These are phyloP conservation scores for Trachymyrmex septentrionalis DNA, from an alignment of 1,140 invertebrate species.

Conservation along the genomic window DNA sequence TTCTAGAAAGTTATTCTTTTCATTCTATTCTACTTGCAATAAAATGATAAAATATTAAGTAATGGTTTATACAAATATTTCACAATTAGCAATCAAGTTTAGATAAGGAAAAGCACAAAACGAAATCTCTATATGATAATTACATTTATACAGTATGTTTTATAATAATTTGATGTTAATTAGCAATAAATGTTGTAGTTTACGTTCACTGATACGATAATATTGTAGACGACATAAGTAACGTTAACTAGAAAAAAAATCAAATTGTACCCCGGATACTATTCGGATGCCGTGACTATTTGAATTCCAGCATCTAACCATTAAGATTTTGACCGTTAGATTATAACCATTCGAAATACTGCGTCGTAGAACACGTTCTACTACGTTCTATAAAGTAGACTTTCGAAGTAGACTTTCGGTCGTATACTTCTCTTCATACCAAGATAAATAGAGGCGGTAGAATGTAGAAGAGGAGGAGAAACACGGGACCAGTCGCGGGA, in stretches of 20 bases:
- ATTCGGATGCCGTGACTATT: neutral
- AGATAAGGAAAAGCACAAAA: neutral
- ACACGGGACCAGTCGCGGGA: constrained; percentile 2
- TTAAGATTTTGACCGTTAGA: constrained; percentile 32
- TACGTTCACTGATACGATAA: neutral
- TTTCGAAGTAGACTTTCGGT: neutral
- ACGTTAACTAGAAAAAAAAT: neutral
- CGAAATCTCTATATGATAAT: neutral
- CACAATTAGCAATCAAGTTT: neutral
- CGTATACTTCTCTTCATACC: constrained; percentile 57
- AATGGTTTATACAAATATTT: neutral
- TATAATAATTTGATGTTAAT: neutral
- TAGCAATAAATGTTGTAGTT: neutral
- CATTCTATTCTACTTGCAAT: neutral
- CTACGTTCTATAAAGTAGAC: constrained; percentile 47
- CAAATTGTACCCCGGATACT: neutral
- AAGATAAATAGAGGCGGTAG: constrained; percentile 56
- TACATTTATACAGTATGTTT: neutral
- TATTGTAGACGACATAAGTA: neutral
- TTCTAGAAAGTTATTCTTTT: neutral
- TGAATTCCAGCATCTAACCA: neutral
- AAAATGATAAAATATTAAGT: neutral
- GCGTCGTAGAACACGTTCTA: constrained; percentile 32
- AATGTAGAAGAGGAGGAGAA: neutral
- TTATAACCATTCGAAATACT: constrained; percentile 36